Base-by-base conservation (phyloP, 2,888 invertebrate genomes). In the Lamproptera curius region DNA sequence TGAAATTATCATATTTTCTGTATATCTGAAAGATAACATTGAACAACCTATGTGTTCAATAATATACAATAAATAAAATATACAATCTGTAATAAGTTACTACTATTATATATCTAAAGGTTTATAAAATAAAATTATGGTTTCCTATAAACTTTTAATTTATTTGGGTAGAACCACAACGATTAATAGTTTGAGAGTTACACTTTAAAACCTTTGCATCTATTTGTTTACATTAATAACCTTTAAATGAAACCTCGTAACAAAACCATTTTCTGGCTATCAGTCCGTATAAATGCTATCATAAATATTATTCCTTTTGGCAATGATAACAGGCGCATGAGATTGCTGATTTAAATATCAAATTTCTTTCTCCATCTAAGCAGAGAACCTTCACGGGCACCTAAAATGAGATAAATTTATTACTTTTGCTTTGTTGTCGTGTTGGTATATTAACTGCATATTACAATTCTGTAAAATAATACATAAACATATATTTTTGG, bases 271-370 rank as follows among this genome's bases (percentile, higher is more conserved):
- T 8, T 9, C 10, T 9, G n/a, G 9, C 2, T 2, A 23, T 23
- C 28, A 28, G 9, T 28, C 9, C n/a, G 2, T 2, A 41, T 11
- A n/a, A 4, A 28, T 1, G 9, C 26, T 10, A 10, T 23, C 1
- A 10, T 23, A 13, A 26, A 28, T 28, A 46, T 70, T 67, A 85
- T 63, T 92, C 92, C 70, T 95, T 95, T 79, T 95, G 95, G 78
- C 95, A 95, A 70, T 95, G 95, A 67, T 94, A 96, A 75, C 96
- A 96, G 26, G 93, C 91, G 76, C 96, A 96, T 31, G 91, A 90
- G 46, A 92, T 89, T 2, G 96, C 96, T 10, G 95, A 95, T 76
- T 95, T 95, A 72, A 96, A 95, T 46, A 92, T 91, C 50, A 95
- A 86, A 61, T 92, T 93, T 61, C 93, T 90, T 58, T 92, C 90